A percentile compares a stretch with the other conserved stretches of the same genome.
Conservation (phyloP, 2,888 invertebrate species). For the Gastracanthus pulcherrimus region DNA sequence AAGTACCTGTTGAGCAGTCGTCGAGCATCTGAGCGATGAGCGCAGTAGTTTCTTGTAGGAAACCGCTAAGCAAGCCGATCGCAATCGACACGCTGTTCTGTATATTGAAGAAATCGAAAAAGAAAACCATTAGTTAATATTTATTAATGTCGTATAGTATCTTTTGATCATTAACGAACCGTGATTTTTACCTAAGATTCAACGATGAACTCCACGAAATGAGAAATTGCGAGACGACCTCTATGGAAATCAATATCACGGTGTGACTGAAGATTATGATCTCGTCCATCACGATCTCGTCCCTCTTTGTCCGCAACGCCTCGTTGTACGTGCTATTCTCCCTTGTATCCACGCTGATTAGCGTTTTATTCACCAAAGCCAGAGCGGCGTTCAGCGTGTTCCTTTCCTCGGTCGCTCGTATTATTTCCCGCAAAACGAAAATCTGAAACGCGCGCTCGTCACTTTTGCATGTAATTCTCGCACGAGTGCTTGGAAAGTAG, state of each 20-base stretch:
- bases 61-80: slow-evolving; percentile 72
- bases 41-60: slow-evolving; percentile 71
- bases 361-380: neutral
- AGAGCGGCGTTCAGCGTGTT: slow-evolving; percentile 41
- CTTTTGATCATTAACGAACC: neutral
- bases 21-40: slow-evolving; percentile 65
- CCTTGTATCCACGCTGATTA: neutral
- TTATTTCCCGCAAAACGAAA: slow-evolving; percentile 41
- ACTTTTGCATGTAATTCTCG: too few relatives aligned
- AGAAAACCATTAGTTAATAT: too few relatives aligned
- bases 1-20: slow-evolving; percentile 66
- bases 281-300: slow-evolving; percentile 62
- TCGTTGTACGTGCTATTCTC: neutral
- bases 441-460: slow-evolving; percentile 25
- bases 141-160: neutral
- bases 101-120: too few relatives aligned
- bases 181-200: slow-evolving; percentile 68
- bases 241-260: slow-evolving; percentile 60
- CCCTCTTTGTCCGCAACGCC: slow-evolving; percentile 6
- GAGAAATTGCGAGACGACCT: slow-evolving; percentile 64
- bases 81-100: slow-evolving; percentile 71
- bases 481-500: too few relatives aligned
- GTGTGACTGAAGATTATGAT: slow-evolving; percentile 64
- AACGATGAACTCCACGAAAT: slow-evolving; percentile 66
- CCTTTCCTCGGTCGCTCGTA: slow-evolving; percentile 61